These are phyloP conservation scores for Siniperca undulata DNA, from an alignment of 2,797 vertebrate genomes.

Conservation along the genomic window DNA sequence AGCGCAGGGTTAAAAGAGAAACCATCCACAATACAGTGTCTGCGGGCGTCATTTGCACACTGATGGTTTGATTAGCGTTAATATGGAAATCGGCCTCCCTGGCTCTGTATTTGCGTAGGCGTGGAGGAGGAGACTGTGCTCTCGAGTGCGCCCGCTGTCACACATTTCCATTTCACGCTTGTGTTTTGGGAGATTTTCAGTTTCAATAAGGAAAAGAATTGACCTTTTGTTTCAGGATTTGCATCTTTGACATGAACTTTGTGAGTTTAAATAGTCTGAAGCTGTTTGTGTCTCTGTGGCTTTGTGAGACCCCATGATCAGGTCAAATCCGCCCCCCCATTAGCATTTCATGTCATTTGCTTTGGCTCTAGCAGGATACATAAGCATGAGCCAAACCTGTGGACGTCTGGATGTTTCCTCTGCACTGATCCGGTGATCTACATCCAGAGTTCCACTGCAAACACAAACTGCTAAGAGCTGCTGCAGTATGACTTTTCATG, in stretches of 20 bases:
- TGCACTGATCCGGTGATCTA: too few relatives aligned
- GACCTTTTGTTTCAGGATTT: constrained; percentile 16
- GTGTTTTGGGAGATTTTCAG: neutral
- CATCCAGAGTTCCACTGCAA: too few relatives aligned
- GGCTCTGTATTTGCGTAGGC: constrained; percentile 16
- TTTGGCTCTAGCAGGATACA: neutral
- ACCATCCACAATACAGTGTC: neutral
- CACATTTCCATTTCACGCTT: neutral
- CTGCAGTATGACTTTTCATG: too few relatives aligned
- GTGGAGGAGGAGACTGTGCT: constrained; percentile 28
- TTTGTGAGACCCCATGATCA: too few relatives aligned
- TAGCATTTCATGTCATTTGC: neutral
- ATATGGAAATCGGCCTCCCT: constrained; percentile 73
- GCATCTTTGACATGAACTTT: neutral
- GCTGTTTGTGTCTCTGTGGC: neutral
- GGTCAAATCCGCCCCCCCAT: neutral
- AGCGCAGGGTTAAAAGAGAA: constrained; percentile 13
- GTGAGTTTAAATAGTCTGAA: neutral
- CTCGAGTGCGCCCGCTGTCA: constrained; percentile 20
- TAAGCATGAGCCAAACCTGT: too few relatives aligned
- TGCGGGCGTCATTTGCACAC: constrained; percentile 53
- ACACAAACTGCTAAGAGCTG: too few relatives aligned
- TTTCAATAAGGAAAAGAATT: neutral
- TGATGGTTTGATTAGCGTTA: constrained; percentile 51
- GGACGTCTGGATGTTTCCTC: too few relatives aligned